A percentile compares a stretch with the other conserved stretches of the same genome.
Conservation (phyloP, 2,797 vertebrate species). For the Hypotaenidia okinawae region DNA sequence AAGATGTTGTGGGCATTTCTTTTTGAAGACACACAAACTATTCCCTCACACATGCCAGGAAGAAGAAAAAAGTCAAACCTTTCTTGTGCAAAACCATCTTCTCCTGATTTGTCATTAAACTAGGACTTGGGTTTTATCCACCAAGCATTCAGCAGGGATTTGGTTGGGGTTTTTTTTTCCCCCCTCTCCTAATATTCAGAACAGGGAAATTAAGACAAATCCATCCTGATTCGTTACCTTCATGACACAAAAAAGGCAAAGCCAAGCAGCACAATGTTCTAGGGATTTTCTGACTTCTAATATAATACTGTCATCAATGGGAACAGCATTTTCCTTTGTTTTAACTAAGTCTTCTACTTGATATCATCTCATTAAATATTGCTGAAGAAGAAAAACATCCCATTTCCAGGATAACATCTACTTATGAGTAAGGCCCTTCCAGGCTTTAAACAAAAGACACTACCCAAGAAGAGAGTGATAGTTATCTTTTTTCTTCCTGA, state of each 20-base stretch:
- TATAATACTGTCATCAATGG: neutral
- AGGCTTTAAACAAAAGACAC: neutral
- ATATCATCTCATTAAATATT: neutral
- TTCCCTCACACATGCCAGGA: neutral
- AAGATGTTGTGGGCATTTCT: neutral
- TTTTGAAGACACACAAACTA: neutral
- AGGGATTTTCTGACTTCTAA: neutral
- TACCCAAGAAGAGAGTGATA: neutral
- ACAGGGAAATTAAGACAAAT: neutral
- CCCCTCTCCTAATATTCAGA: neutral
- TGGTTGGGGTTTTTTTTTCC: neutral
- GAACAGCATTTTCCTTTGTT: neutral
- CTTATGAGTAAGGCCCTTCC: neutral
- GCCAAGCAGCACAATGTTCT: neutral
- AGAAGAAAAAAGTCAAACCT: neutral
- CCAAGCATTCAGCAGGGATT: neutral
- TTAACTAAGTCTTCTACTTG: neutral
- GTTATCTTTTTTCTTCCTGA: neutral
- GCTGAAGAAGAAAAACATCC: neutral
- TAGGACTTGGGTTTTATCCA: neutral
- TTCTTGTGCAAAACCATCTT: neutral
- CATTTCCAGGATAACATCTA: conserved; percentile 42
- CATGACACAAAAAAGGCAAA: neutral
- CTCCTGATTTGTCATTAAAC: too few species aligned
- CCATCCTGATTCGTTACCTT: rapidly evolving